phyloP scores from a whole-genome alignment of 1,140 invertebrate genomes.

The Bursaphelenchus mucronatus region DNA sequence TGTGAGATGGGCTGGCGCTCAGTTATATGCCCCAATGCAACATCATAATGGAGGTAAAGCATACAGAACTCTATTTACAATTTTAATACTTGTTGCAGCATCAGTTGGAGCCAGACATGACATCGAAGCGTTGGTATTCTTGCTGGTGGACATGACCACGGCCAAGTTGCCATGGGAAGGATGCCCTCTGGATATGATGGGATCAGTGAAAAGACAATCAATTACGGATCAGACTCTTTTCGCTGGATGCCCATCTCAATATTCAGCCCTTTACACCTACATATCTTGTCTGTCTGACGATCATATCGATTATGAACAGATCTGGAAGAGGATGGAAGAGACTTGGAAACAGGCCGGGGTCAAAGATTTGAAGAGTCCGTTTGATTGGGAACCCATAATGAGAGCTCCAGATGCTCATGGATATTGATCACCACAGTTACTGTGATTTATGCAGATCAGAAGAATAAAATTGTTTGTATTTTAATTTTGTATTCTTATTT shows the following conservation, averaged over 20 bases:
- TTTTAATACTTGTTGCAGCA: conserved; percentile 9
- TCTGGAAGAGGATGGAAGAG: conserved; percentile 30
- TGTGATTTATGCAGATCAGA: too few species aligned
- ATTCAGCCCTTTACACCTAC: conserved; percentile 36
- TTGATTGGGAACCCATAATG: conserved; percentile 32
- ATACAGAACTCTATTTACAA: neutral
- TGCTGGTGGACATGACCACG: conserved; percentile 33
- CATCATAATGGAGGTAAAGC: conserved; percentile 23
- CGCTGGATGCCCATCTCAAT: conserved; percentile 26
- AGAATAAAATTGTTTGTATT: too few species aligned
- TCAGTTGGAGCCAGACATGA: conserved; percentile 28
- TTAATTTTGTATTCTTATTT: too few species aligned
- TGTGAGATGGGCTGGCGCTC: conserved; percentile 31
- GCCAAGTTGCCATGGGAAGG: conserved; percentile 32
- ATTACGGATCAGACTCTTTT: conserved; percentile 36
- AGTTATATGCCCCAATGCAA: conserved; percentile 28
- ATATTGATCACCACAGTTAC: neutral
- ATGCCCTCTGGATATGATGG: conserved; percentile 29
- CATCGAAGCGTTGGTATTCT: conserved; percentile 20
- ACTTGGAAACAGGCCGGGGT: conserved; percentile 33
- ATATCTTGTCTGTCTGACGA: conserved; percentile 34
- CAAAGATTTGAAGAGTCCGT: conserved; percentile 25
- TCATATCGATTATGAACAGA: conserved; percentile 30
- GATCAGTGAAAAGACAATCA: conserved; percentile 30
- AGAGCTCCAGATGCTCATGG: conserved; percentile 14